A percentile compares a stretch with the other conserved stretches of the same genome.
These are phyloP conservation scores for Eristalis pertinax DNA, from an alignment of 2,888 invertebrate species.

Conservation along the genomic window DNA sequence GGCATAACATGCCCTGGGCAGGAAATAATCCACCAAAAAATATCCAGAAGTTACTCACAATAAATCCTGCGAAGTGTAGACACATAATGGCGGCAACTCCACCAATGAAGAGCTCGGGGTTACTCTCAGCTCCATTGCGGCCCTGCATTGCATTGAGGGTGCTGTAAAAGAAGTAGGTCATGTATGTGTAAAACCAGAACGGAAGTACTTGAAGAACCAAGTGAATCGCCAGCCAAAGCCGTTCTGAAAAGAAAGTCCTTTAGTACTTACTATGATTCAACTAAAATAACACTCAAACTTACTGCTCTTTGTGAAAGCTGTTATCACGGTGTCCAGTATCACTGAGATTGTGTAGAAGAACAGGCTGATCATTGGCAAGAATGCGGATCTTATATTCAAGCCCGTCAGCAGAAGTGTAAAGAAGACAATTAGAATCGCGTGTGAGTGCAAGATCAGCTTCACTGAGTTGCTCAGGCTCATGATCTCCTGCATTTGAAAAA, in stretches of 20 bases:
- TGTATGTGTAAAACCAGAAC: slow-evolving; percentile 81
- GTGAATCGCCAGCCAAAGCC: slow-evolving; percentile 78
- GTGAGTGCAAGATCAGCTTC: slow-evolving; percentile 78
- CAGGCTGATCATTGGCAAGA: slow-evolving; percentile 77
- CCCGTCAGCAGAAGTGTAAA: slow-evolving; percentile 76
- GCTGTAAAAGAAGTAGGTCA: slow-evolving; percentile 81
- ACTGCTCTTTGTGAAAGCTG: slow-evolving; percentile 75
- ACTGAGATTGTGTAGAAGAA: slow-evolving; percentile 78
- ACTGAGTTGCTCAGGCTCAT: slow-evolving; percentile 76
- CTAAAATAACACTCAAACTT: slow-evolving; percentile 36
- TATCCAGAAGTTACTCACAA: slow-evolving; percentile 74
- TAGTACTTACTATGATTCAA: neutral
- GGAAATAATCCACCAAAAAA: no score
- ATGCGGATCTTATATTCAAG: slow-evolving; percentile 78
- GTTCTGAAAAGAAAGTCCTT: slow-evolving; percentile 71
- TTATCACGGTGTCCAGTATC: slow-evolving; percentile 74
- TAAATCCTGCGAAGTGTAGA: slow-evolving; percentile 77
- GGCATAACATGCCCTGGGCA: no score
- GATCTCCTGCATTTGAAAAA: slow-evolving; percentile 68
- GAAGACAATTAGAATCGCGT: slow-evolving; percentile 76
- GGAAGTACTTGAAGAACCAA: slow-evolving; percentile 81
- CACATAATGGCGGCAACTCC: slow-evolving; percentile 78
- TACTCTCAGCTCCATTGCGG: slow-evolving; percentile 82
- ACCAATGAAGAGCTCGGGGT: slow-evolving; percentile 83
- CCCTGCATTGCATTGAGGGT: slow-evolving; percentile 85